Evolutionary conservation across 2,113 vertebrate genomes (phyloP), one percentile per base, ranked within the genome.

Genomic region (Pagrus major): DNA sequence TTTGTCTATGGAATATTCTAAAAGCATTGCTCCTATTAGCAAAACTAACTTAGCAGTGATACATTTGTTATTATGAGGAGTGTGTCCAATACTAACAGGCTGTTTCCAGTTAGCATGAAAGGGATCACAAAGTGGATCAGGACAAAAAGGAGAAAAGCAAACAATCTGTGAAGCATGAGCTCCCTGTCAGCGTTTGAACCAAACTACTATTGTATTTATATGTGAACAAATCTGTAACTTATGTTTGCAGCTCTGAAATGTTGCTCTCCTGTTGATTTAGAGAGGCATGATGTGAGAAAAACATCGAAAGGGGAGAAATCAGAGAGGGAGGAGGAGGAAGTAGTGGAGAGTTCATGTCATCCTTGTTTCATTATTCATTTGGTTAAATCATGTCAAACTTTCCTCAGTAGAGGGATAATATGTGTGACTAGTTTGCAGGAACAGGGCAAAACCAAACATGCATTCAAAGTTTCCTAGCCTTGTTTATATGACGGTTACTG

Each of bases 131-230:
- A 54, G 27, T 44, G 25, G 18, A 81, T 31, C 29, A 39, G 29
- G 60, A 60, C 35, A 39, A 44, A 61, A 35, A 56, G n/a, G 42
- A 77, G 23, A 66, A 66, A 37, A 81, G 60, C 7, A 72, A 81
- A 68, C 61, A 72, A 51, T 44, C 37, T 5, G 2, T 2, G 3
- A 46, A 63, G 9, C 27, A 52, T 60, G 18, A 63, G 18, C 39
- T 63, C 12, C 27, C 41, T 59, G 67, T 78, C 31, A 65, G 59
- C 2, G 0, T 3, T 67, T 52, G 55, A 83, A 51, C 6, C 9
- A 3, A 70, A 71, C 51, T 31, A 25, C 51, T 52, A 6, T 33
- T 20, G 61, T 68, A 55, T 72, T 49, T 23, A 58, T 37, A 56
- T 31, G 31, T 23, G 35, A 71, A 23, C 23, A 65, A 58, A 71